Percentiles rank a stretch among this genome's conserved stretches.
These are phyloP conservation scores for Scolanthus callimorphus DNA, from an alignment of 92 coral and sea anemone genomes.

Conservation along the genomic window DNA sequence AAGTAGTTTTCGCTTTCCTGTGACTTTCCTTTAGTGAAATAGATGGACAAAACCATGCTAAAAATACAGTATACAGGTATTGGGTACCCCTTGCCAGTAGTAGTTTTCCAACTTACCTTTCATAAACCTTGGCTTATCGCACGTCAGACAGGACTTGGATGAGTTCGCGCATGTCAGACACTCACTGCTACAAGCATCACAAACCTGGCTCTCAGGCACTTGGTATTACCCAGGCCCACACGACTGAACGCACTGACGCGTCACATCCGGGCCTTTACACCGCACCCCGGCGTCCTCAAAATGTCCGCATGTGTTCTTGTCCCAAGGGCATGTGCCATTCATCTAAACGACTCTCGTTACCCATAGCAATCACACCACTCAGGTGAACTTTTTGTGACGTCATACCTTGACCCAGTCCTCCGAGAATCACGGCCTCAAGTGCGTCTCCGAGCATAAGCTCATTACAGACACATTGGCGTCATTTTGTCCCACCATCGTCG, in stretches of 20 bases:
- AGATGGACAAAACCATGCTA: no score
- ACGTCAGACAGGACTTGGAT: slow-evolving; percentile 51
- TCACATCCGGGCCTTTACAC: slow-evolving; percentile 80
- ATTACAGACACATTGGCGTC: no score
- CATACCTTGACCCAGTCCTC: slow-evolving; percentile 50
- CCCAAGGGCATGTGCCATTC: slow-evolving; percentile 87
- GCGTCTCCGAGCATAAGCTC: slow-evolving; percentile 82
- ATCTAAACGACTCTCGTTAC: slow-evolving; percentile 67
- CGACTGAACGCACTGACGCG: slow-evolving; percentile 58
- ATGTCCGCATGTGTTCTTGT: slow-evolving; percentile 81
- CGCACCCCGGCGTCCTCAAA: slow-evolving; percentile 97
- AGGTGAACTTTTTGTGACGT: slow-evolving; percentile 59
- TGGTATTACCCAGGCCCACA: slow-evolving; percentile 78
- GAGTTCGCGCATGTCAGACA: slow-evolving; percentile 67
- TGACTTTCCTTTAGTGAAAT: no score
- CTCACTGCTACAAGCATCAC: slow-evolving; percentile 66
- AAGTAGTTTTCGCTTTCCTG: no score
- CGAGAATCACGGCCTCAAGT: slow-evolving; percentile 46
- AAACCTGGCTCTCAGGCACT: slow-evolving; percentile 22
- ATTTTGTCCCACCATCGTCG: slow-evolving; percentile 79
- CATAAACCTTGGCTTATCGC: slow-evolving; percentile 56
- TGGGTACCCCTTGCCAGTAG: no score
- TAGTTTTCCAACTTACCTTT: slow-evolving; percentile 76
- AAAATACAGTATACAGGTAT: no score
- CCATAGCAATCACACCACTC: slow-evolving; percentile 46